Conservation (phyloP, 2,888 invertebrate genomes). For the Leistus spinibarbis region DNA sequence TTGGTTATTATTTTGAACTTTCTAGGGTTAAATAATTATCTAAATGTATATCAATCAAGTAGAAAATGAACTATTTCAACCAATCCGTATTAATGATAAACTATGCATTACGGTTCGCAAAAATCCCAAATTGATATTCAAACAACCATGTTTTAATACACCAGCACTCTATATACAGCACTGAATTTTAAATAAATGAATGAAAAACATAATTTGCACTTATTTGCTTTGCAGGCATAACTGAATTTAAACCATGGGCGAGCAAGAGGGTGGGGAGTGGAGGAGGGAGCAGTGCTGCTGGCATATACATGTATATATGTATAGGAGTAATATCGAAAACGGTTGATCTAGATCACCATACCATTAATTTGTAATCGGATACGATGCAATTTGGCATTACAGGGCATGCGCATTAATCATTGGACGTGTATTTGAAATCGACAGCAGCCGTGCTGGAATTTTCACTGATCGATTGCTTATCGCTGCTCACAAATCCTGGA, state of each 20-base stretch:
- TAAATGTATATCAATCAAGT: no score
- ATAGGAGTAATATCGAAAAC: constrained; percentile 19
- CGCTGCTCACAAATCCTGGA: constrained; percentile 35
- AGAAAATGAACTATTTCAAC: no score
- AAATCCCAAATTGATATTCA: not conserved
- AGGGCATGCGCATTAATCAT: constrained; percentile 19
- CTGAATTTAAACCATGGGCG: not conserved
- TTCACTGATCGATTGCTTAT: constrained; percentile 26
- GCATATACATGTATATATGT: not conserved
- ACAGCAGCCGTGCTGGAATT: not conserved
- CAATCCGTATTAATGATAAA: no score
- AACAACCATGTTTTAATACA: not conserved
- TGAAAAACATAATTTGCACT: not conserved
- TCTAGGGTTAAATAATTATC: no score
- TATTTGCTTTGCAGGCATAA: not conserved
- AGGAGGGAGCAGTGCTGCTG: not conserved
- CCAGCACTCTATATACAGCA: no score
- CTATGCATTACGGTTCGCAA: no score
- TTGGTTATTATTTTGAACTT: no score
- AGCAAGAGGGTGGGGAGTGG: not conserved
- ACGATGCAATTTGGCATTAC: constrained; percentile 39
- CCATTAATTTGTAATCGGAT: constrained; percentile 39
- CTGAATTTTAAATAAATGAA: not conserved
- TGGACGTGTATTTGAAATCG: not conserved
- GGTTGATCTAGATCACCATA: constrained; percentile 32